These are phyloP conservation scores for Drosophila carrolli DNA, from an alignment of 1,140 invertebrate species.

Conservation along the genomic window DNA sequence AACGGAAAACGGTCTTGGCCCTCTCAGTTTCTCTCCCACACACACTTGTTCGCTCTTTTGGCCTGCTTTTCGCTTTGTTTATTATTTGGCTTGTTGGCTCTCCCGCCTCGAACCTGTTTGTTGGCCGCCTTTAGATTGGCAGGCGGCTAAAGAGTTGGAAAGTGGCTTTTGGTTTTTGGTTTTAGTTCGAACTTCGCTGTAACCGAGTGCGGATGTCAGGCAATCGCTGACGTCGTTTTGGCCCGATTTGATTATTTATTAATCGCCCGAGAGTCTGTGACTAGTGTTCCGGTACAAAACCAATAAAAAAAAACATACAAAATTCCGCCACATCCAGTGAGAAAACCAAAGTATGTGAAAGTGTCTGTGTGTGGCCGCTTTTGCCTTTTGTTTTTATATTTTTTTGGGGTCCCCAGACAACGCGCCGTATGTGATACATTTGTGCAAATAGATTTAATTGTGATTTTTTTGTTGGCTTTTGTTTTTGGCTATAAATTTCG, in stretches of 20 bases:
- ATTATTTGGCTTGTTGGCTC: constrained; percentile 35
- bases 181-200: constrained; percentile 60
- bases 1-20: constrained; percentile 6
- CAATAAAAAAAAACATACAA: constrained; percentile 50
- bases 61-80: constrained; percentile 30
- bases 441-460: constrained; percentile 49
- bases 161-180: constrained; percentile 37
- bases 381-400: constrained; percentile 7
- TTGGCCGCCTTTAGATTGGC: constrained; percentile 47
- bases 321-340: constrained; percentile 59
- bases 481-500: constrained; percentile 72
- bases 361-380: constrained; percentile 20
- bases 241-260: constrained; percentile 48
- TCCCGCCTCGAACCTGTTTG: constrained; percentile 69
- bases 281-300: constrained; percentile 56
- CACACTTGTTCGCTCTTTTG: constrained; percentile 8
- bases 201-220: constrained; percentile 62
- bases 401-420: constrained; percentile 31
- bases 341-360: constrained; percentile 72
- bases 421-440: constrained; percentile 70
- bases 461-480: constrained; percentile 32
- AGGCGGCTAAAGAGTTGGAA: constrained; percentile 32
- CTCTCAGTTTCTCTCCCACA: constrained; percentile 12
- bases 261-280: constrained; percentile 47
- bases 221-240: constrained; percentile 1